phyloP scores from a whole-genome alignment of 2,888 invertebrate species.

The Andrena haemorrhoa region DNA sequence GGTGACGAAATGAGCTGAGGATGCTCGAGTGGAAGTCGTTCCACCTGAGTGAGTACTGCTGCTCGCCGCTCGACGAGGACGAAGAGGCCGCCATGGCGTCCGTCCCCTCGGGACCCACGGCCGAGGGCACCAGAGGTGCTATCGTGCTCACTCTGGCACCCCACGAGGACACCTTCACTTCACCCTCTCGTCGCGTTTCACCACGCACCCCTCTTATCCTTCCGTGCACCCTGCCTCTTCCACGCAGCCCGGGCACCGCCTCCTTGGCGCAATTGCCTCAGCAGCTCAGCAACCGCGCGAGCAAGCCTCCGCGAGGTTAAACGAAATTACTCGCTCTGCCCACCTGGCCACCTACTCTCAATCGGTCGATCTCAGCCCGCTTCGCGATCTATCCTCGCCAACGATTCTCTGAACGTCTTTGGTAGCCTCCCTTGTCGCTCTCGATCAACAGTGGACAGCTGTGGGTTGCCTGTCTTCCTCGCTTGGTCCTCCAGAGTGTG shows the following conservation, averaged over 20 bases:
- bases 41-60: slow-evolving; percentile 97
- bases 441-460: background rate
- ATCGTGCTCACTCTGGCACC: slow-evolving; percentile 81
- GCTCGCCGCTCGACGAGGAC: slow-evolving; percentile 87
- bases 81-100: slow-evolving; percentile 84
- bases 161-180: slow-evolving; percentile 69
- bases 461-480: too few relatives aligned
- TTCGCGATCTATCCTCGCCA: background rate
- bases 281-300: background rate
- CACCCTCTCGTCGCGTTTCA: slow-evolving; percentile 72
- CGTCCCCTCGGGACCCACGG: slow-evolving; percentile 85
- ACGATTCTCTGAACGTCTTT: slow-evolving; percentile 11
- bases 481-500: background rate
- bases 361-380: slow-evolving; percentile 5
- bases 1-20: slow-evolving; percentile 94
- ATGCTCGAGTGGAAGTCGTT: slow-evolving; percentile 97
- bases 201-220: slow-evolving; percentile 47
- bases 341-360: slow-evolving; percentile 1
- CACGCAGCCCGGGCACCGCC: slow-evolving; percentile 6
- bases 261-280: slow-evolving; percentile 4
- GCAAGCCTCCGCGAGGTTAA: background rate
- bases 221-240: background rate
- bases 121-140: slow-evolving; percentile 85
- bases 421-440: slow-evolving; percentile 2
- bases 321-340: background rate